phyloP scores from a whole-genome alignment of 2,797 vertebrate genomes.

The Phyllotis vaccarum region DNA sequence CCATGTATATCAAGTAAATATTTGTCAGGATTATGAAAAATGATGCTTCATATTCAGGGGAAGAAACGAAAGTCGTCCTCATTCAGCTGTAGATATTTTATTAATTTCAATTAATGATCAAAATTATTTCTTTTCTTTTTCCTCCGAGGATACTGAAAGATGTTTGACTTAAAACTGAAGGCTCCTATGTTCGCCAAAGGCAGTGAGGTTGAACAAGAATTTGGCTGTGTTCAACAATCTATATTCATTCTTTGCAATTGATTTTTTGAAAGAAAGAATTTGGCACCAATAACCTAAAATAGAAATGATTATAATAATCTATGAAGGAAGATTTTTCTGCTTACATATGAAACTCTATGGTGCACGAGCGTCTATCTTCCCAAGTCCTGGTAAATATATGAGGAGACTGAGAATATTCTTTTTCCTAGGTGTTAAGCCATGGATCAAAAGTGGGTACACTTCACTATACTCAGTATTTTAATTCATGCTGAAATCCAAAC shows the following conservation, averaged over 20 bases:
- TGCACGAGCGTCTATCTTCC: too few species aligned
- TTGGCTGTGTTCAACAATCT: conserved; percentile 43
- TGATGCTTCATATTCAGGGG: not conserved
- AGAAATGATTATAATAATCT: not conserved
- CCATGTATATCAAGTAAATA: not conserved
- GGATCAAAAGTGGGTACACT: not conserved
- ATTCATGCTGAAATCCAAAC: not conserved
- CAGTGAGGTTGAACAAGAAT: conserved; percentile 63
- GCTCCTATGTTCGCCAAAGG: conserved; percentile 51
- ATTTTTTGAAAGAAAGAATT: conserved; percentile 36
- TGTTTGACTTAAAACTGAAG: conserved; percentile 63
- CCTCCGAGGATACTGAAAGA: conserved; percentile 68
- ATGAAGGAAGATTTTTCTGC: not conserved
- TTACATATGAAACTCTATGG: not conserved
- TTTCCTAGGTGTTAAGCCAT: fast-evolving
- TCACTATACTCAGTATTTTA: not conserved
- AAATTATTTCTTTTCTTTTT: conserved; percentile 44
- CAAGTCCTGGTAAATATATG: not conserved
- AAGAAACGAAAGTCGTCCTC: conserved; percentile 28
- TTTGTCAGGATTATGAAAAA: conserved; percentile 12
- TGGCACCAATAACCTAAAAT: conserved; percentile 7
- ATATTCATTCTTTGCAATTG: conserved; percentile 45
- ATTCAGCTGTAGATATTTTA: conserved; percentile 64
- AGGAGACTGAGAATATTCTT: not conserved
- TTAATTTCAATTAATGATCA: conserved; percentile 43